Percentiles rank a stretch among this genome's conserved stretches.
Evolutionary conservation across 2,888 invertebrate genomes (phyloP).

Genomic region (Cantharis lateralis): DNA sequence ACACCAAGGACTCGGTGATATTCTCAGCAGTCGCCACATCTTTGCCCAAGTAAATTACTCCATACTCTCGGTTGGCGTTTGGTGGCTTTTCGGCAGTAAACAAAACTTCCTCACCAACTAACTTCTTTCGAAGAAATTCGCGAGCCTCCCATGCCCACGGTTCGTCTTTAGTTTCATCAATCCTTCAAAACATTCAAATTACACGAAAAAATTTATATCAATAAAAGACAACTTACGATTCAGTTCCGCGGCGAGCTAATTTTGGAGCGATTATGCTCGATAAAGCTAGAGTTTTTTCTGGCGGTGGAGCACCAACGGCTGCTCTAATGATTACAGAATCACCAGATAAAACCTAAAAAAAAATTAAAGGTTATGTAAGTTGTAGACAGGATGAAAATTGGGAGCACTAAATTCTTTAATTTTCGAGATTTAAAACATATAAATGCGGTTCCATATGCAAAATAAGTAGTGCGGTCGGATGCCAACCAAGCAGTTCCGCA

Average conservation of each 20-base stretch:
- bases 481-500: slow-evolving; percentile 25
- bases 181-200: slow-evolving; percentile 48
- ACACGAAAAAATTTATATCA: not conserved
- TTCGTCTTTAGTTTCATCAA: slow-evolving; percentile 80
- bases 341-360: slow-evolving; percentile 85
- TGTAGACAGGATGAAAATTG: not conserved
- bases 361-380: not conserved
- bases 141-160: slow-evolving; percentile 98
- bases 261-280: slow-evolving; percentile 93
- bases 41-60: slow-evolving; percentile 82
- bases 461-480: slow-evolving; percentile 2
- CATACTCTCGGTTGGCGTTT: slow-evolving; percentile 86
- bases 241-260: slow-evolving; percentile 76
- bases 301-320: slow-evolving; percentile 85
- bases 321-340: slow-evolving; percentile 93
- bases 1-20: slow-evolving; percentile 83
- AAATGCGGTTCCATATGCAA: slow-evolving; percentile 19
- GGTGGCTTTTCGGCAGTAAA: slow-evolving; percentile 85
- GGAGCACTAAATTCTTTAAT: not conserved
- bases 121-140: slow-evolving; percentile 89
- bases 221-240: slow-evolving; percentile 51
- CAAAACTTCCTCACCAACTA: slow-evolving; percentile 88
- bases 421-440: not conserved
- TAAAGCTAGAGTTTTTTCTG: slow-evolving; percentile 88
- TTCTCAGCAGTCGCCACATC: slow-evolving; percentile 77